Conservation (phyloP, 2,888 invertebrate genomes). For the Itoplectis maculator region DNA sequence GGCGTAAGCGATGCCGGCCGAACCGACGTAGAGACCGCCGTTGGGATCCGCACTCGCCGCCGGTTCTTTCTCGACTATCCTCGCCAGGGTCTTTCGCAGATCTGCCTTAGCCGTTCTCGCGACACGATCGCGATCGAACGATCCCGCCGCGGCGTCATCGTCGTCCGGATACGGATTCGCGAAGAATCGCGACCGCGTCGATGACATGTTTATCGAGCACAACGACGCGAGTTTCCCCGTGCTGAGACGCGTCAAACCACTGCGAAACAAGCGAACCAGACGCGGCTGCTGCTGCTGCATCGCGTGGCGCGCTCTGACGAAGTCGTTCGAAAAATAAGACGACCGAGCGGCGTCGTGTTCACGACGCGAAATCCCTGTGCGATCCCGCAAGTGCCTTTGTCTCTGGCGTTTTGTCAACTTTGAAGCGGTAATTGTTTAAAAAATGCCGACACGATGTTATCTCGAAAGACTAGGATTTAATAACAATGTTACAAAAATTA, state of each 20-base stretch:
- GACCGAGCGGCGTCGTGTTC: not conserved
- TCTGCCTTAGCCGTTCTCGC: conserved; percentile 52
- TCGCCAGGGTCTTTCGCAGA: conserved; percentile 71
- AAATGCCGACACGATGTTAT: no score
- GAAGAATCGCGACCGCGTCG: conserved; percentile 64
- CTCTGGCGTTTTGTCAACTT: no score
- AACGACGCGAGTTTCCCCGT: conserved; percentile 6
- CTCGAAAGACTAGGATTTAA: no score
- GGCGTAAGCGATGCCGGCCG: conserved; percentile 72
- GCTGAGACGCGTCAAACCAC: conserved; percentile 25
- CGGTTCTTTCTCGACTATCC: conserved; percentile 79
- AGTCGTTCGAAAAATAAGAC: not conserved
- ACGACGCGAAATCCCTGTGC: no score
- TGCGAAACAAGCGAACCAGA: conserved; percentile 1
- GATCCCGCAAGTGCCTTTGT: no score
- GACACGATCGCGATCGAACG: conserved; percentile 50
- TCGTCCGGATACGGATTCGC: conserved; percentile 55
- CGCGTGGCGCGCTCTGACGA: conserved; percentile 23
- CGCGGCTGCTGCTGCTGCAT: conserved; percentile 33
- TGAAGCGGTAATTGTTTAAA: no score
- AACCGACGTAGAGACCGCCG: conserved; percentile 71
- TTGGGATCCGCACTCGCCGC: conserved; percentile 87
- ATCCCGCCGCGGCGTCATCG: not conserved
- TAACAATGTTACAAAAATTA: no score
- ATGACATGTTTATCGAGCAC: conserved; percentile 37